Percentiles rank a stretch among this genome's conserved stretches.
These are phyloP conservation scores for Nycteola revayana DNA, from an alignment of 2,888 invertebrate species.

Conservation along the genomic window DNA sequence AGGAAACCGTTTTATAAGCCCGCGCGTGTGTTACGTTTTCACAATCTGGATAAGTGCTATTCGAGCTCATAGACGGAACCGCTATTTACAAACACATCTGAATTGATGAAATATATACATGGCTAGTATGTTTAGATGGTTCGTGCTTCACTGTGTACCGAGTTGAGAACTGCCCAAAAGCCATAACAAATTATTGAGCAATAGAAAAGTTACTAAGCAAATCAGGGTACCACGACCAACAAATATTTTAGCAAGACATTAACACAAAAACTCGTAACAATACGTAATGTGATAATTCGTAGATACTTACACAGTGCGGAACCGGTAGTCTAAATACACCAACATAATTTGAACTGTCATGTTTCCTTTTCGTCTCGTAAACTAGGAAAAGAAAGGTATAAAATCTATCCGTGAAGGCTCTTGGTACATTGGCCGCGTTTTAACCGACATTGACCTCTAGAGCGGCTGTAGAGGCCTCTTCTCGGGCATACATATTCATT, in stretches of 20 bases:
- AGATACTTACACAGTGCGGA: conserved; percentile 42
- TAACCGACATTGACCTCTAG: conserved; percentile 72
- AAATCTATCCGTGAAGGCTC: conserved; percentile 41
- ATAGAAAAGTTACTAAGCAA: conserved; percentile 4
- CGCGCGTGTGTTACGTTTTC: no score
- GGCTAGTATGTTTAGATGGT: no score
- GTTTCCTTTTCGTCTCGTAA: conserved; percentile 36
- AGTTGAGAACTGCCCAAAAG: no score
- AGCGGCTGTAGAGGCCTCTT: conserved; percentile 60
- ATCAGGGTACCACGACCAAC: conserved; percentile 9
- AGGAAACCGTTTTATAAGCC: no score
- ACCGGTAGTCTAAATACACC: conserved; percentile 46
- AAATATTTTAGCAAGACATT: conserved; percentile 28
- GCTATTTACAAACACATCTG: no score
- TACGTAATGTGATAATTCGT: conserved; percentile 29
- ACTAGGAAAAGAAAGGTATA: conserved; percentile 41
- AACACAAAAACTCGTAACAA: conserved; percentile 32
- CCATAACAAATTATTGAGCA: no score
- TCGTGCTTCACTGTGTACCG: no score
- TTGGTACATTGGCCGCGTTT: conserved; percentile 44
- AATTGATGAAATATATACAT: no score
- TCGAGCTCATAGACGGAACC: no score
- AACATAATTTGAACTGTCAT: conserved; percentile 39
- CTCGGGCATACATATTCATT: conserved; percentile 65
- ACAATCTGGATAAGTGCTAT: no score